A percentile compares a stretch with the other conserved stretches of the same genome.
These are phyloP conservation scores for Lutjanus erythropterus DNA, from an alignment of 2,113 vertebrate species.

Conservation along the genomic window DNA sequence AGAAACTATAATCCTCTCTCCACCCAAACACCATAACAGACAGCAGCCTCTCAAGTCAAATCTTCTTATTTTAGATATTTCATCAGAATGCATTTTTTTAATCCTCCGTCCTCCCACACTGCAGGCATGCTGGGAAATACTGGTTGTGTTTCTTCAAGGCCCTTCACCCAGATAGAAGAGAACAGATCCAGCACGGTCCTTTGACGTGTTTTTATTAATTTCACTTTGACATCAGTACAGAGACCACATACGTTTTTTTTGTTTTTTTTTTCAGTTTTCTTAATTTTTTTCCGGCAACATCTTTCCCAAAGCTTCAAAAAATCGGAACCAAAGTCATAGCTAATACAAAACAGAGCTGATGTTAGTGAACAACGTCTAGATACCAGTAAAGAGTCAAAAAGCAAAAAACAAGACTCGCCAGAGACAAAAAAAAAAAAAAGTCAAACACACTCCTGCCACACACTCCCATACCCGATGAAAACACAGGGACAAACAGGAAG, in stretches of 20 bases:
- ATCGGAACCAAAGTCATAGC: slow-evolving; percentile 75
- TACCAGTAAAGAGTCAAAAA: slow-evolving; percentile 66
- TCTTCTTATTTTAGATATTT: slow-evolving; percentile 44
- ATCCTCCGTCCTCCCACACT: background rate
- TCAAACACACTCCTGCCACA: slow-evolving; percentile 54
- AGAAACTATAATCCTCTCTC: slow-evolving; percentile 53
- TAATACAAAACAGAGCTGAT: slow-evolving; percentile 80
- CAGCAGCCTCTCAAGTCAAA: slow-evolving; percentile 23
- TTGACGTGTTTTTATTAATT: slow-evolving; percentile 85
- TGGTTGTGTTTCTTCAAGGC: background rate
- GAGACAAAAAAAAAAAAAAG: slow-evolving; percentile 33
- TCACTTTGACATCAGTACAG: slow-evolving; percentile 86
- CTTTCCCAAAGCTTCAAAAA: slow-evolving; percentile 69
- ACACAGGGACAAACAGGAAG: slow-evolving; percentile 45
- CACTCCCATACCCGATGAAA: slow-evolving; percentile 44
- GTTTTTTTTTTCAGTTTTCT: slow-evolving; percentile 52
- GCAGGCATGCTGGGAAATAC: slow-evolving; percentile 21
- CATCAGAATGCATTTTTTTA: slow-evolving; percentile 26
- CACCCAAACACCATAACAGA: slow-evolving; percentile 46
- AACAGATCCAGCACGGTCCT: slow-evolving; percentile 40
- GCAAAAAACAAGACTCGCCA: slow-evolving; percentile 47
- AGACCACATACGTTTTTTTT: slow-evolving; percentile 78
- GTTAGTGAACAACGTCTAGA: slow-evolving; percentile 76
- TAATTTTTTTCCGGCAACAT: slow-evolving; percentile 55
- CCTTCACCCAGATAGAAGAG: background rate